phyloP scores from a whole-genome alignment of 1,140 invertebrate genomes.

The Glossosoma conforme region DNA sequence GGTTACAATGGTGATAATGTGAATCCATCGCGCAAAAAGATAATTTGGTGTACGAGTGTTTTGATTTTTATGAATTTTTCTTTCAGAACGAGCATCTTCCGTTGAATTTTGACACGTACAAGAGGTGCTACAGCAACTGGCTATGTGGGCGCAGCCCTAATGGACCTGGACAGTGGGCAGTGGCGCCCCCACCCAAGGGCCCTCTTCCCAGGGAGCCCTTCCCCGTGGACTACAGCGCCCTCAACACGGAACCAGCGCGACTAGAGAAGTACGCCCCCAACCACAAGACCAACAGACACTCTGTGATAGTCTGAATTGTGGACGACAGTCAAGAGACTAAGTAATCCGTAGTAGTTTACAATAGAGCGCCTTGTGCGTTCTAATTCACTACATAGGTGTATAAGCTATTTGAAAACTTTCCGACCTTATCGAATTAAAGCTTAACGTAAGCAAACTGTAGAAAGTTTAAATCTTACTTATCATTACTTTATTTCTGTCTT shows the following conservation, averaged over 20 bases:
- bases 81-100: conserved; percentile 62
- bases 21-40: no score
- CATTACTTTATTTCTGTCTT: not conserved
- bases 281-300: conserved; percentile 62
- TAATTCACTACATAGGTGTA: not conserved
- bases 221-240: conserved; percentile 68
- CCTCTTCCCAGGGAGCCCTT: conserved; percentile 54
- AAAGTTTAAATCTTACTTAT: not conserved
- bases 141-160: conserved; percentile 65
- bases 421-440: no score
- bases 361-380: not conserved
- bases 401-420: no score
- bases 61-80: no score
- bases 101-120: conserved; percentile 58
- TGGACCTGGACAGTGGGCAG: conserved; percentile 66
- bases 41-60: no score
- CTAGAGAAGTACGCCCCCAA: conserved; percentile 64
- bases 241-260: conserved; percentile 63
- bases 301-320: conserved; percentile 48
- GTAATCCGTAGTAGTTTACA: not conserved
- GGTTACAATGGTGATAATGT: no score
- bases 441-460: not conserved
- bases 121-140: conserved; percentile 67
- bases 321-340: not conserved
- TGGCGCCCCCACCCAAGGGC: conserved; percentile 57